A percentile compares a stretch with the other conserved stretches of the same genome.
Conservation (phyloP, 1,140 invertebrate genomes). For the Drosophila pallidifrons region DNA sequence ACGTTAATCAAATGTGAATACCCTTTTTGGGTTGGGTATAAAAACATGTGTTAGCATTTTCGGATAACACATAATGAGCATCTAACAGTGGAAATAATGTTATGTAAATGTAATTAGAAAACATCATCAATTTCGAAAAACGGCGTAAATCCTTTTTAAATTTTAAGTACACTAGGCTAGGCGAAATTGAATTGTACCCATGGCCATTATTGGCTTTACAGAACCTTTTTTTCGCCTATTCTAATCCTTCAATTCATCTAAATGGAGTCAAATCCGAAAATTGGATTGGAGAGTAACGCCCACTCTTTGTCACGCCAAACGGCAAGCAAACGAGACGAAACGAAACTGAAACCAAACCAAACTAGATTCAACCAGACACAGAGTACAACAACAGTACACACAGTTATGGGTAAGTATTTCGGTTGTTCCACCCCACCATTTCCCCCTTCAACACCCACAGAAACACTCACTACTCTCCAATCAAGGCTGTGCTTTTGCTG, state of each 20-base stretch:
- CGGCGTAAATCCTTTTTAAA: constrained; percentile 62
- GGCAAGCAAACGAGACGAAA: constrained; percentile 2
- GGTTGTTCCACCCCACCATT: constrained; percentile 26
- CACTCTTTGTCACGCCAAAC: constrained; percentile 59
- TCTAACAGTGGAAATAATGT: constrained; percentile 64
- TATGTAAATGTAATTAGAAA: constrained; percentile 84
- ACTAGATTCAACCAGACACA: constrained; percentile 8
- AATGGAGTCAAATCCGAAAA: constrained; percentile 81
- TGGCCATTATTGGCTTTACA: constrained; percentile 55
- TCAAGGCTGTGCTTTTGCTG: not conserved
- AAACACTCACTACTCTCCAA: not conserved
- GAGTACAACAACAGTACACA: not conserved
- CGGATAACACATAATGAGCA: constrained; percentile 17
- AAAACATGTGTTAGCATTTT: constrained; percentile 53
- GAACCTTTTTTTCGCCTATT: constrained; percentile 61
- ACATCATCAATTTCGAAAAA: constrained; percentile 72
- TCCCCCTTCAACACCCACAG: constrained; percentile 5
- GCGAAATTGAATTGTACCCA: constrained; percentile 76
- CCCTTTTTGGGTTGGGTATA: not conserved
- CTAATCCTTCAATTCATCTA: constrained; percentile 74
- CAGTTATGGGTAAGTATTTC: constrained; percentile 31
- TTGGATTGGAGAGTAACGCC: constrained; percentile 82
- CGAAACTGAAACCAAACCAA: constrained; percentile 1
- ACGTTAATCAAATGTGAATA: not conserved
- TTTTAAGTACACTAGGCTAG: constrained; percentile 74